Conservation (phyloP, 2,113 vertebrate species). For the Syngnathoides biaculeatus region DNA sequence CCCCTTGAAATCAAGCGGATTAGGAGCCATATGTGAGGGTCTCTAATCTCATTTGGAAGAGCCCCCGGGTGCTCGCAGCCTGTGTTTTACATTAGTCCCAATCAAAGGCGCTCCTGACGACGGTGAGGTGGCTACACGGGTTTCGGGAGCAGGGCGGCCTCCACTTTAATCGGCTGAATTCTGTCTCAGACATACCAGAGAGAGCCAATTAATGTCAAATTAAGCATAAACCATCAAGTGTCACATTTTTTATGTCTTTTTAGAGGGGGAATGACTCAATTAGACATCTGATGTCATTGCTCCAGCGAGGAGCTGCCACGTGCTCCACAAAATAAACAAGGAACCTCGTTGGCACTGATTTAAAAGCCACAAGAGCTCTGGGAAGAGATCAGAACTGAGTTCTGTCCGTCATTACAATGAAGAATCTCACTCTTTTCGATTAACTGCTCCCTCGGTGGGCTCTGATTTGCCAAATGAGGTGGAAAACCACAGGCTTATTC, state of each 20-base stretch:
- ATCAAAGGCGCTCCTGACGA: slow-evolving; percentile 2
- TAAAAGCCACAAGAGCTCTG: neutral
- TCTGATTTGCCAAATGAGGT: neutral
- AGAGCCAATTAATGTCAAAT: neutral
- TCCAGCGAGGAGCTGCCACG: neutral
- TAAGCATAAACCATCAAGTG: neutral
- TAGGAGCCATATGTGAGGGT: slow-evolving; percentile 7
- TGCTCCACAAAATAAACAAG: neutral
- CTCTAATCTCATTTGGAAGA: slow-evolving; percentile 9
- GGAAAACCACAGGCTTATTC: slow-evolving; percentile 2
- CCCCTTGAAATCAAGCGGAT: slow-evolving; percentile 8
- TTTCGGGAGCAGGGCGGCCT: neutral
- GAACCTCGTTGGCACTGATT: neutral
- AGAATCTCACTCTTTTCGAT: slow-evolving; percentile 5
- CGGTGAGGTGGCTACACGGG: neutral
- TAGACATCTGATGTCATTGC: neutral
- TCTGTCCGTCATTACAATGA: neutral
- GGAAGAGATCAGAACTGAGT: neutral
- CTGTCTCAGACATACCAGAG: neutral
- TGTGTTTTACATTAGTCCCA: slow-evolving; percentile 14
- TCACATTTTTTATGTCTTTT: neutral
- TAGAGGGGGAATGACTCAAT: neutral
- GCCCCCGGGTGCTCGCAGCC: slow-evolving; percentile 2
- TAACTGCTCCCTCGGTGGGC: neutral
- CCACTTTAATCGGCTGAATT: neutral